Evolutionary conservation across 2,797 vertebrate species (phyloP).

Genomic region (Brachyalestes nurse): DNA sequence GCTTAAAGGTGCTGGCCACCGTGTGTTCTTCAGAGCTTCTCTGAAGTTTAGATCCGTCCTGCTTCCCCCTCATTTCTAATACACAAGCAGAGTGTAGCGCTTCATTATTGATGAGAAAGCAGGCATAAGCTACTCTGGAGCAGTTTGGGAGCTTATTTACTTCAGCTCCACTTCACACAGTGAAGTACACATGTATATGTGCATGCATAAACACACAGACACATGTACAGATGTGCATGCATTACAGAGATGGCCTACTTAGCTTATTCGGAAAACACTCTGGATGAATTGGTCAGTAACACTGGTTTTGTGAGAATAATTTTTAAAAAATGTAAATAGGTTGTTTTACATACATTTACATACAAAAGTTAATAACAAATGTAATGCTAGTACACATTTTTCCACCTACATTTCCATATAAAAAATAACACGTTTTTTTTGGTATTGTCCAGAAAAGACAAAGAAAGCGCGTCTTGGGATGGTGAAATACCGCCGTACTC

Average conservation of each 20-base stretch:
- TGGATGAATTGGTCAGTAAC: slow-evolving; percentile 16
- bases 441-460: too few species aligned
- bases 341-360: neutral
- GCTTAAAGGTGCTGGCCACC: neutral
- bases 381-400: too few species aligned
- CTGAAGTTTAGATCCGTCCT: neutral
- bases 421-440: too few species aligned
- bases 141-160: slow-evolving; percentile 73
- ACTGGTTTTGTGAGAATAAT: neutral
- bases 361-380: too few species aligned
- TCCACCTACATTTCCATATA: too few species aligned
- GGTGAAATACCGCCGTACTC: too few species aligned
- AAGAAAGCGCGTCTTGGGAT: too few species aligned
- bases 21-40: neutral
- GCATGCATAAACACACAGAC: neutral
- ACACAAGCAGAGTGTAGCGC: neutral
- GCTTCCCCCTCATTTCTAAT: slow-evolving; percentile 3
- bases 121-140: slow-evolving; percentile 61
- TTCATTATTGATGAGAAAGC: slow-evolving; percentile 74
- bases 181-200: slow-evolving; percentile 15
- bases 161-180: slow-evolving; percentile 77
- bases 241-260: slow-evolving; percentile 47
- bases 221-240: slow-evolving; percentile 12
- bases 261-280: slow-evolving; percentile 22
- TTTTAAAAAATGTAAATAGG: neutral